Evolutionary conservation across 1,140 invertebrate species (phyloP).

Genomic region (Drosophila grimshawi): DNA sequence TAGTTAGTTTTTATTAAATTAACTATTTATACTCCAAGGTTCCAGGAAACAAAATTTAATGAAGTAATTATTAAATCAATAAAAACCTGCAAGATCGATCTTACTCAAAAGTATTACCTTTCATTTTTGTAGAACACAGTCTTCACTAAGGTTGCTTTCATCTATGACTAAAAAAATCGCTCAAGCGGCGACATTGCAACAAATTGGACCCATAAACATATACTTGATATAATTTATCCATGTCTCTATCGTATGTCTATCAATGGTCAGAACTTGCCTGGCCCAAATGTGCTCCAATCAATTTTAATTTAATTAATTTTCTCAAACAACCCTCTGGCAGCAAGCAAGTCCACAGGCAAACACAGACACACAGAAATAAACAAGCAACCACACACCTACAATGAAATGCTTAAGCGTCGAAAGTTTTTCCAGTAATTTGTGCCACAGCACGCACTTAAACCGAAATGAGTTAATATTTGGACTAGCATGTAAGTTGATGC

Average conservation of each 20-base stretch:
- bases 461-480: constrained; percentile 80
- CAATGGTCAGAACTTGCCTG: constrained; percentile 35
- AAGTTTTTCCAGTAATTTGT: constrained; percentile 65
- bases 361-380: constrained; percentile 15
- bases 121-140: no score
- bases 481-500: constrained; percentile 53
- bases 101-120: no score
- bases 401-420: constrained; percentile 39
- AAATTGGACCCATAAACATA: constrained; percentile 34
- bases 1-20: constrained; percentile 1
- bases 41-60: neutral
- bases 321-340: constrained; percentile 41
- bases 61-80: no score
- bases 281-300: constrained; percentile 63
- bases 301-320: constrained; percentile 80
- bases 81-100: no score
- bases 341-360: constrained; percentile 27
- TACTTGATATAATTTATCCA: constrained; percentile 30
- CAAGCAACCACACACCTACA: constrained; percentile 22
- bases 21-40: neutral
- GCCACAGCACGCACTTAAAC: constrained; percentile 51
- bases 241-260: neutral
- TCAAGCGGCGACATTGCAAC: neutral
- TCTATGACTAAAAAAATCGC: neutral
- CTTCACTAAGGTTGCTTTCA: no score